A percentile compares a stretch with the other conserved stretches of the same genome.
Evolutionary conservation across 1,140 invertebrate species (phyloP).

Genomic region (Vanessa atalanta): DNA sequence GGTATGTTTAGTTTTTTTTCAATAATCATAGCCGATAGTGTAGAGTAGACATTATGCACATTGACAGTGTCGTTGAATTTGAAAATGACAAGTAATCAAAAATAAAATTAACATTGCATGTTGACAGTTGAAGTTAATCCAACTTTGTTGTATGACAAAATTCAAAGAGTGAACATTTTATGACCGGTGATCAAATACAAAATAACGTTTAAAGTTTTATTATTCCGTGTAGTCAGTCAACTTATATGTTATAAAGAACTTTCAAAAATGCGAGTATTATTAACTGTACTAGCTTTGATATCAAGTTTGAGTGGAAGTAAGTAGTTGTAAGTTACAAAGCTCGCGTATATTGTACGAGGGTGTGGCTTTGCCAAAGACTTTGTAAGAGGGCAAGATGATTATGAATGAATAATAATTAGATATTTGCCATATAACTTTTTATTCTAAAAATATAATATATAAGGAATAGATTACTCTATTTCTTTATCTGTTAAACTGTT

Average conservation of each 20-base stretch:
- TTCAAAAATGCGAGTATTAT: conserved; percentile 39
- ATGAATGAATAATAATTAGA: not conserved
- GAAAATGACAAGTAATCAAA: not conserved
- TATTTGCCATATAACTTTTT: not conserved
- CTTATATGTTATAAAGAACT: not conserved
- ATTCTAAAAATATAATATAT: too few species aligned
- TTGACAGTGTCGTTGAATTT: not conserved
- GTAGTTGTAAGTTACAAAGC: conserved; percentile 31
- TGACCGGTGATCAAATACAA: not conserved
- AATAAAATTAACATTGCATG: not conserved
- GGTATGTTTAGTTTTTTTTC: too few species aligned
- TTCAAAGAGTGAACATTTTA: not conserved
- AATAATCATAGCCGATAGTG: too few species aligned
- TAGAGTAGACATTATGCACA: too few species aligned
- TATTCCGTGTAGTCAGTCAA: not conserved
- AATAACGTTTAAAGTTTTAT: not conserved
- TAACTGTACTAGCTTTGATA: conserved; percentile 39
- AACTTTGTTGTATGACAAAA: not conserved
- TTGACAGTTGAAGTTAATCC: conserved; percentile 1
- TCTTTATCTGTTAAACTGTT: too few species aligned
- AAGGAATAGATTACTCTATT: too few species aligned
- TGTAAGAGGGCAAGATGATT: not conserved
- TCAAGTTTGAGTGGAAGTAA: conserved; percentile 51
- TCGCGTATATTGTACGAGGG: not conserved
- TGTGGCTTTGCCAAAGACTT: conserved; percentile 12